Conservation (phyloP, 2,797 vertebrate genomes). For the Semaprochilodus insignis region DNA sequence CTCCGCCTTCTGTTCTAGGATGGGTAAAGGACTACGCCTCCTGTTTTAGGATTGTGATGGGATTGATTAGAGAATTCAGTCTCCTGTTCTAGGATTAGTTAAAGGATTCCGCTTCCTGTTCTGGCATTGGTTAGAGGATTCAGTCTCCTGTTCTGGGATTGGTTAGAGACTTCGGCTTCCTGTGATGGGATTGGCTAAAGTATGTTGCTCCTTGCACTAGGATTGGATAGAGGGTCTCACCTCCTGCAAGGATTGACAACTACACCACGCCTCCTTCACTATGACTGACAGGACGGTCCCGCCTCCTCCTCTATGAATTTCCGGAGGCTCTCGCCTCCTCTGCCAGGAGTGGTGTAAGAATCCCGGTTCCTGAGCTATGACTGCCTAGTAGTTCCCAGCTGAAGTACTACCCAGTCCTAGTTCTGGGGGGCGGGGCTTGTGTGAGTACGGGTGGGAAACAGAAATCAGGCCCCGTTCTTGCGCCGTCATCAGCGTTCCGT, state of each 20-base stretch:
- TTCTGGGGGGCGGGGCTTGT: too few species aligned
- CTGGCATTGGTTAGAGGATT: not conserved
- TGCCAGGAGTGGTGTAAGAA: not conserved
- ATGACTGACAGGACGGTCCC: not conserved
- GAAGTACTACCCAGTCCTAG: too few species aligned
- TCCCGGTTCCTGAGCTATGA: not conserved
- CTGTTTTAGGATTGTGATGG: not conserved
- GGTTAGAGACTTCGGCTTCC: not conserved
- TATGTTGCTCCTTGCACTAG: not conserved
- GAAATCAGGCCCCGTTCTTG: too few species aligned
- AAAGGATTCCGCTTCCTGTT: not conserved
- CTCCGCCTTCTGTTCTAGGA: not conserved
- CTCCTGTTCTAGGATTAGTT: not conserved
- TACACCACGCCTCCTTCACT: not conserved
- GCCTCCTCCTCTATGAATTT: not conserved
- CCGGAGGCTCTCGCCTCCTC: not conserved
- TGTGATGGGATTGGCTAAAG: not conserved
- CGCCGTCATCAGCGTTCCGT: not conserved
- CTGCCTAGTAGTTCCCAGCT: too few species aligned
- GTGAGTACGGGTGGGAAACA: too few species aligned
- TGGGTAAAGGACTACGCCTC: too few species aligned
- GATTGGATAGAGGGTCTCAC: not conserved
- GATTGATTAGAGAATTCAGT: not conserved
- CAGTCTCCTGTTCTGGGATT: not conserved
- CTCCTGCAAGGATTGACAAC: not conserved